Evolutionary conservation across 2,888 invertebrate genomes (phyloP).

Genomic region (Rapana venosa): DNA sequence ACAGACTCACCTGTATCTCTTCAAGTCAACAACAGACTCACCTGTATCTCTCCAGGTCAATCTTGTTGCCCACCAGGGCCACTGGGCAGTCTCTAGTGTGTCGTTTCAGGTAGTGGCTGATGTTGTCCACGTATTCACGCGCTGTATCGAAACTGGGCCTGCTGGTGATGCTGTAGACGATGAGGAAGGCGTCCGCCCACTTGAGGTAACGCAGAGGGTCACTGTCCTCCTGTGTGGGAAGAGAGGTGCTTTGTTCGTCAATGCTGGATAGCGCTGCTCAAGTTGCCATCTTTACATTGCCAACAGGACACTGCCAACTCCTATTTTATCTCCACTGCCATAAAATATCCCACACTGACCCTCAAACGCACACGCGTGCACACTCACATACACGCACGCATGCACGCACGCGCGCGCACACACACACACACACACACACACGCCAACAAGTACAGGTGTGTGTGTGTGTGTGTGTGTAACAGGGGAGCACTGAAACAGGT

Average conservation of each 20-base stretch:
- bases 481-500: not conserved
- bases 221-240: too few species aligned
- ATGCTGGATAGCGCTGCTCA: too few species aligned
- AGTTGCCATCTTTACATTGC: too few species aligned
- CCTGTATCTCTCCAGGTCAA: constrained; percentile 80
- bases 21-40: constrained; percentile 49
- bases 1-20: too few species aligned
- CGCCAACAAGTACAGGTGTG: not conserved
- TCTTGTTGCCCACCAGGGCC: constrained; percentile 79
- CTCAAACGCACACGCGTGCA: too few species aligned
- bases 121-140: constrained; percentile 75
- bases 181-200: constrained; percentile 80
- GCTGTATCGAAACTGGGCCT: constrained; percentile 77
- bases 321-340: too few species aligned
- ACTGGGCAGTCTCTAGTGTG: constrained; percentile 76
- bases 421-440: constrained; percentile 20
- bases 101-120: constrained; percentile 75
- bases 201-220: constrained; percentile 77
- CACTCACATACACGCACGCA: not conserved
- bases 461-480: too few species aligned
- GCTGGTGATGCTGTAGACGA: constrained; percentile 80
- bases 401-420: not conserved
- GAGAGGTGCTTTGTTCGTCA: too few species aligned
- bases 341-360: too few species aligned
- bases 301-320: too few species aligned